These are phyloP conservation scores for Lasioglossum morio DNA, from an alignment of 2,888 invertebrate species.

Conservation along the genomic window DNA sequence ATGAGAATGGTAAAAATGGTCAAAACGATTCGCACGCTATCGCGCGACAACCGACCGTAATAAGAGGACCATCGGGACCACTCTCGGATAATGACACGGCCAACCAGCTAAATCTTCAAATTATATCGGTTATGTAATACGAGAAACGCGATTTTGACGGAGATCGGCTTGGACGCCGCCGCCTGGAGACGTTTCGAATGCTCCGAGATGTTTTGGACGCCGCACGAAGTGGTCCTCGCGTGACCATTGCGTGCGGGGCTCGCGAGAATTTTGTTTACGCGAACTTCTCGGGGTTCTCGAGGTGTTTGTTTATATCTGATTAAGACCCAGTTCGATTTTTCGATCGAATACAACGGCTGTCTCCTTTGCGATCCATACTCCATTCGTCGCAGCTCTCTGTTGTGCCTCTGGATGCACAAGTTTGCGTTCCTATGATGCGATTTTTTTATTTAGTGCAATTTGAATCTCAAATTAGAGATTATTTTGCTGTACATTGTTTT, in stretches of 20 bases:
- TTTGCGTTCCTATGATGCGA: too few relatives aligned
- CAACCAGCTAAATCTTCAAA: not conserved
- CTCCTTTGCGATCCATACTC: too few relatives aligned
- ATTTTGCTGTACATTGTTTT: too few relatives aligned
- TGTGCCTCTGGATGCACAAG: too few relatives aligned
- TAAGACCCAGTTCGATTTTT: not conserved
- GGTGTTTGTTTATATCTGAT: not conserved
- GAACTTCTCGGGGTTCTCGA: not conserved
- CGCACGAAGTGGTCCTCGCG: not conserved
- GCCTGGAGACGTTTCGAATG: not conserved
- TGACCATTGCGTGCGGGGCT: not conserved
- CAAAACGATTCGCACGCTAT: not conserved
- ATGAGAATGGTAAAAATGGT: not conserved
- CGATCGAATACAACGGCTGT: too few relatives aligned
- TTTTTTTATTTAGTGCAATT: too few relatives aligned
- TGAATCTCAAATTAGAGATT: too few relatives aligned
- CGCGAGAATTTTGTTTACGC: not conserved
- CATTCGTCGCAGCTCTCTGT: too few relatives aligned
- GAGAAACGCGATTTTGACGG: not conserved
- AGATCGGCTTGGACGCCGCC: not conserved
- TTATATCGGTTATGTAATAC: conserved; percentile 1
- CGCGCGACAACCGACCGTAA: not conserved
- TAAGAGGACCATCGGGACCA: not conserved
- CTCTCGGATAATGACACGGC: not conserved
- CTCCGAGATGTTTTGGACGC: not conserved